Evolutionary conservation across 2,113 vertebrate genomes (phyloP).

Genomic region (Onychorhynchus coronatus): DNA sequence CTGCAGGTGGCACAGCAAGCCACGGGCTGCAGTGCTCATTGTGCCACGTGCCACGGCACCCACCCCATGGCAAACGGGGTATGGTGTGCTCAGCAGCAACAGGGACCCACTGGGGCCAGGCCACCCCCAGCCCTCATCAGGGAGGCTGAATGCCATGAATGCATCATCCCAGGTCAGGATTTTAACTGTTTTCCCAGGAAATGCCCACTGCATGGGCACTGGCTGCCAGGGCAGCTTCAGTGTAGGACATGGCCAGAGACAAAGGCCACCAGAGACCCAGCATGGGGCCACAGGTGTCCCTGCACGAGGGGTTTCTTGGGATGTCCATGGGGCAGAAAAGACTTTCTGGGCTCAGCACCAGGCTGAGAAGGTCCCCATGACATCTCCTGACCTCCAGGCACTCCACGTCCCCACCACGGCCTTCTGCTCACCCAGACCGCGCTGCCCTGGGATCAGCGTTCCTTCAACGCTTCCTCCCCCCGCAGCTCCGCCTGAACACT

Average conservation of each 20-base stretch:
- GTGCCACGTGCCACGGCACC: neutral
- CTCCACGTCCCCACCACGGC: fast-evolving
- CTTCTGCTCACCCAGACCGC: neutral
- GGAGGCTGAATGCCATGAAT: neutral
- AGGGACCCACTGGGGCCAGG: neutral
- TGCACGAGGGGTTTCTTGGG: neutral
- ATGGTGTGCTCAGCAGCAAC: neutral
- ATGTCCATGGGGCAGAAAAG: neutral
- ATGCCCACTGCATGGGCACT: neutral
- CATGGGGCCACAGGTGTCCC: fast-evolving
- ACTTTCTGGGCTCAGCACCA: neutral
- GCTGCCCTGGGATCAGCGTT: fast-evolving
- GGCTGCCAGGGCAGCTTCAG: neutral
- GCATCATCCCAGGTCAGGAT: neutral
- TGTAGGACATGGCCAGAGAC: neutral
- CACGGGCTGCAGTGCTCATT: neutral
- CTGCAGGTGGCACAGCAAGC: neutral
- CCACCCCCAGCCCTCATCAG: neutral
- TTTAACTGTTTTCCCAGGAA: neutral
- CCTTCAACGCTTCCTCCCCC: neutral
- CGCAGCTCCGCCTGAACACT: fast-evolving
- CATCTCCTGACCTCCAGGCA: neutral
- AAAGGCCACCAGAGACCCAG: neutral
- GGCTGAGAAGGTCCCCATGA: fast-evolving
- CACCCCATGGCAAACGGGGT: neutral